These are phyloP conservation scores for Calephelis perditalis DNA, from an alignment of 2,888 invertebrate species.

Conservation along the genomic window DNA sequence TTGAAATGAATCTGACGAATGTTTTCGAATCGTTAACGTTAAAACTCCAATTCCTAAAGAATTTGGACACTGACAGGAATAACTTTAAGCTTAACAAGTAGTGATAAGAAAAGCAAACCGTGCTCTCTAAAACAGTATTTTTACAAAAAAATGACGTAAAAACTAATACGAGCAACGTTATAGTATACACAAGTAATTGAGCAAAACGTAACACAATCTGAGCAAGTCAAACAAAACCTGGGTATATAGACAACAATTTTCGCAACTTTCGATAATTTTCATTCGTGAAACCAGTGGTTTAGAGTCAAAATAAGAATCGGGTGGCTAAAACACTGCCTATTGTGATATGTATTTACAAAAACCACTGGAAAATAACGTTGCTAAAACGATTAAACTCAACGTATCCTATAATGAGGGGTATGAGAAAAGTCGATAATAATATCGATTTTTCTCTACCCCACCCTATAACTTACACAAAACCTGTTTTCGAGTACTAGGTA, in stretches of 20 bases:
- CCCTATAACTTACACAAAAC: conserved; percentile 35
- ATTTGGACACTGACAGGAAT: conserved; percentile 36
- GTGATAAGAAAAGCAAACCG: conserved; percentile 73
- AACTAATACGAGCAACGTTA: conserved; percentile 55
- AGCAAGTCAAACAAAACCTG: conserved; percentile 55
- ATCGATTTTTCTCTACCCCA: conserved; percentile 41
- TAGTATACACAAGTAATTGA: conserved; percentile 64
- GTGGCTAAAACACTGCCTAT: conserved; percentile 49
- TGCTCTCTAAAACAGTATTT: conserved; percentile 64
- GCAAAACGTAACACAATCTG: conserved; percentile 75
- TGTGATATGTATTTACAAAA: conserved; percentile 73
- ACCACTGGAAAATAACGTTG: conserved; percentile 40
- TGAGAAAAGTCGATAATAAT: conserved; percentile 20
- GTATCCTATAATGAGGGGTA: conserved; percentile 31
- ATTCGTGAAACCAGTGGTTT: conserved; percentile 1
- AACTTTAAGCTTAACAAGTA: conserved; percentile 54
- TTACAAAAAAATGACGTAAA: conserved; percentile 56
- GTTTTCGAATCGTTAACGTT: conserved; percentile 31
- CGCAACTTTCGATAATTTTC: conserved; percentile 2
- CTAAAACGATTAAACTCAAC: conserved; percentile 34
- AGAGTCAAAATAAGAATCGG: conserved; percentile 23
- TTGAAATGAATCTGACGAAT: conserved; percentile 50
- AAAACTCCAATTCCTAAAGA: not conserved
- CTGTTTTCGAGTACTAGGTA: conserved; percentile 36
- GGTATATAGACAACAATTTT: conserved; percentile 11